Conservation (phyloP, 92 coral and sea anemone species). For the Phenganax subtilis region DNA sequence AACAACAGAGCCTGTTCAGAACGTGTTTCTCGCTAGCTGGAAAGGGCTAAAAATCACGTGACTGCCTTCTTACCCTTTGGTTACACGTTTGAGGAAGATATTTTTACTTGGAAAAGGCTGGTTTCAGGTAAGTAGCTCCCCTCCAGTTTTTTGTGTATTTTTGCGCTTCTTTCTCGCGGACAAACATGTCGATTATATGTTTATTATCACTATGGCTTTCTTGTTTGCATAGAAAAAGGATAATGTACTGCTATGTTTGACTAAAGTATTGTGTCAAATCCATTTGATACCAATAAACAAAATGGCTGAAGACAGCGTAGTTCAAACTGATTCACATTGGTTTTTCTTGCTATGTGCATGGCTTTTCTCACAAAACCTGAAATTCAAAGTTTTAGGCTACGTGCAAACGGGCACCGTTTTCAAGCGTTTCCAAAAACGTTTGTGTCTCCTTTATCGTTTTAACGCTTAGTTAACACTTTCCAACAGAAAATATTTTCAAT, state of each 20-base stretch:
- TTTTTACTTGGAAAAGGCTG: neutral
- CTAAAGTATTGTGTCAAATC: neutral
- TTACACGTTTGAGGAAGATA: neutral
- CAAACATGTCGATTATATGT: neutral
- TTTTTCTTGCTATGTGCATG: no score
- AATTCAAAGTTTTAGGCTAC: no score
- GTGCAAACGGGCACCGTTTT: no score
- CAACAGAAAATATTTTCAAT: no score
- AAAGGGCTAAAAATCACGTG: conserved; percentile 2
- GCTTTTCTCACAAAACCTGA: no score
- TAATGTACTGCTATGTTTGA: neutral
- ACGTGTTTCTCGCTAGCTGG: neutral
- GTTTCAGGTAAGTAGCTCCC: neutral
- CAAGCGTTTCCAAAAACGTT: no score
- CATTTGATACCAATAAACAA: no score
- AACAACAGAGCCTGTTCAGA: no score
- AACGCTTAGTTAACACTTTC: no score
- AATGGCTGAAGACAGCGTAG: no score
- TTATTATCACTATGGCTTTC: neutral
- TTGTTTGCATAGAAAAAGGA: neutral
- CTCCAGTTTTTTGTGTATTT: neutral
- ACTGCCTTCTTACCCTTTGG: neutral
- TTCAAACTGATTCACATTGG: no score
- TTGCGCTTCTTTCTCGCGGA: neutral
- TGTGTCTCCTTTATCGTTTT: no score